A percentile compares a stretch with the other conserved stretches of the same genome.
Evolutionary conservation across 2,888 invertebrate species (phyloP).

Genomic region (Melinaea menophilus): DNA sequence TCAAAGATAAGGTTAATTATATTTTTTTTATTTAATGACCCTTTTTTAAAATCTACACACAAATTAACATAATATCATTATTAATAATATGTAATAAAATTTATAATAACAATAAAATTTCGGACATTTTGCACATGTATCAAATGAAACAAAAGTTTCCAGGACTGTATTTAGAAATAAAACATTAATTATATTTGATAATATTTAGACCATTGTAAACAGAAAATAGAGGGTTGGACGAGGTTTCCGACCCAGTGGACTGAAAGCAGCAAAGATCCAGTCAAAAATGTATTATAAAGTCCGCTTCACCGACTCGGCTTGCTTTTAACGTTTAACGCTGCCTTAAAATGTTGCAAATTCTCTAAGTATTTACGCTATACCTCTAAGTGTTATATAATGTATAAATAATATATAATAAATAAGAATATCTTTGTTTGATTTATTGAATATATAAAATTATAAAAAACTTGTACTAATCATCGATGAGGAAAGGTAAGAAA

Average conservation of each 20-base stretch:
- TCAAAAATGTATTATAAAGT: constrained; percentile 42
- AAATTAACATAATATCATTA: no score
- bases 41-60: no score
- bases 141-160: not conserved
- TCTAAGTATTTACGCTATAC: not conserved
- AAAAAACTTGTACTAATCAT: no score
- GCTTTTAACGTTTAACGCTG: constrained; percentile 12
- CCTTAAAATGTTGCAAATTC: constrained; percentile 8
- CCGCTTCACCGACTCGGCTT: constrained; percentile 4
- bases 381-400: not conserved
- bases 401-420: no score
- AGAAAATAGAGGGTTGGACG: constrained; percentile 17
- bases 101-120: no score
- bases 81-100: no score
- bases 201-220: constrained; percentile 1
- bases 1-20: no score
- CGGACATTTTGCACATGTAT: no score
- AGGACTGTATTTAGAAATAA: not conserved
- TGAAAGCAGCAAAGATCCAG: constrained; percentile 41
- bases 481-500: no score
- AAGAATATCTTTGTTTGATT: no score
- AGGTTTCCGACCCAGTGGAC: constrained; percentile 42
- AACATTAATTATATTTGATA: not conserved
- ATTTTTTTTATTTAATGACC: no score
- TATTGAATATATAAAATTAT: no score